A percentile compares a stretch with the other conserved stretches of the same genome.
These are phyloP conservation scores for Tetraneura akinire DNA, from an alignment of 1,140 invertebrate genomes.

Conservation along the genomic window DNA sequence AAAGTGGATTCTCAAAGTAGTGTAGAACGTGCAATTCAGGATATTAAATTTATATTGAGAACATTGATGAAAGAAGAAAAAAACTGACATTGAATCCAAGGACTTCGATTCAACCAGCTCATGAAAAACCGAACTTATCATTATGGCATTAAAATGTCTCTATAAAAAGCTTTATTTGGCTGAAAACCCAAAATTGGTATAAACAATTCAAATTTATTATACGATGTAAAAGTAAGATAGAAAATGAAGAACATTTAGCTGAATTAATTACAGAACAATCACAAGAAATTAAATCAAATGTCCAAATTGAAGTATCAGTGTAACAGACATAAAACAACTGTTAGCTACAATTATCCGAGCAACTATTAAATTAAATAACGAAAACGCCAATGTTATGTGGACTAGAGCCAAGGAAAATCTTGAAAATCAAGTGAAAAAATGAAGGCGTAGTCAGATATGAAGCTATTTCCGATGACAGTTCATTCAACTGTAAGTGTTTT, in stretches of 20 bases:
- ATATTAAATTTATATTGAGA: conserved; percentile 58
- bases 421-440: not conserved
- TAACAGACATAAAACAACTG: not conserved
- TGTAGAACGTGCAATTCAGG: conserved; percentile 58
- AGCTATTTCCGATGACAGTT: not conserved
- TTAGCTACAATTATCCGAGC: too few relatives aligned
- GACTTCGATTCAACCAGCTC: conserved; percentile 56
- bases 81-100: conserved; percentile 56
- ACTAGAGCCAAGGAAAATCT: conserved; percentile 6
- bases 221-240: too few relatives aligned
- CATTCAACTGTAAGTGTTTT: conserved; percentile 11
- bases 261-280: not conserved
- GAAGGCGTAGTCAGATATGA: not conserved
- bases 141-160: too few relatives aligned
- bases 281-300: too few relatives aligned
- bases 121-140: too few relatives aligned
- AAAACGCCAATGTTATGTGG: not conserved
- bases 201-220: too few relatives aligned
- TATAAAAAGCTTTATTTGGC: too few relatives aligned
- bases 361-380: not conserved
- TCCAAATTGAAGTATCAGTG: not conserved
- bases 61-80: conserved; percentile 57
- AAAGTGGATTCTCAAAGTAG: conserved; percentile 57
- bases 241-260: conserved; percentile 1
- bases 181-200: too few relatives aligned